Evolutionary conservation across 2,113 vertebrate species (phyloP).

Genomic region (Thinocorus orbignyianus): DNA sequence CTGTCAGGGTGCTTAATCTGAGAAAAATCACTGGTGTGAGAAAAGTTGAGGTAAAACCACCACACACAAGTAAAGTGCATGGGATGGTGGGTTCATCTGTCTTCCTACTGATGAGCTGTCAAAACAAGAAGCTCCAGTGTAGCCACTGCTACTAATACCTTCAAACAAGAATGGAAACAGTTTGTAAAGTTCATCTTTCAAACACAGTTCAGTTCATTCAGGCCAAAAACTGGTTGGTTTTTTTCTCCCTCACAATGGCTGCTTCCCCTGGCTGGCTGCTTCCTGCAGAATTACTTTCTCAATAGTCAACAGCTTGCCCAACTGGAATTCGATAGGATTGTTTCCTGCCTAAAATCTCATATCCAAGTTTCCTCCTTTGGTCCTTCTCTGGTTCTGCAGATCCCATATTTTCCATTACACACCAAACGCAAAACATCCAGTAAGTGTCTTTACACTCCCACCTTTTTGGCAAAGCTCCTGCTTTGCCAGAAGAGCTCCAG

Average conservation of each 20-base stretch:
- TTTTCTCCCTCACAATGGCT: background rate
- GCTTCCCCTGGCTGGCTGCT: background rate
- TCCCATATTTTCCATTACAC: background rate
- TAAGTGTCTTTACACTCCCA: background rate
- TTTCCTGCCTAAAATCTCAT: background rate
- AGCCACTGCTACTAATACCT: background rate
- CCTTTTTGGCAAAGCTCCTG: background rate
- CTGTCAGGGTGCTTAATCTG: background rate
- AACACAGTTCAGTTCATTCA: background rate
- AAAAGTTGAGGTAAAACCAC: background rate
- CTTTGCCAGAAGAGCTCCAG: background rate
- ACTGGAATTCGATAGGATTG: background rate
- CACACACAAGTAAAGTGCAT: background rate
- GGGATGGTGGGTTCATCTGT: background rate
- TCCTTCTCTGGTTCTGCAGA: background rate
- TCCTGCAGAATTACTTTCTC: background rate
- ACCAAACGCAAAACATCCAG: background rate
- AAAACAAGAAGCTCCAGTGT: background rate
- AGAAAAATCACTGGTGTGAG: background rate
- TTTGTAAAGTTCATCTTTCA: background rate
- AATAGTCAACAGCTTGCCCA: background rate
- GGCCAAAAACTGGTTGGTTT: background rate
- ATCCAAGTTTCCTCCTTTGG: background rate
- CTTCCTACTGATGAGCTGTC: background rate
- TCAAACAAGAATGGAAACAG: background rate